phyloP scores from a whole-genome alignment of 2,888 invertebrate genomes.

The Gnatocerus cornutus region DNA sequence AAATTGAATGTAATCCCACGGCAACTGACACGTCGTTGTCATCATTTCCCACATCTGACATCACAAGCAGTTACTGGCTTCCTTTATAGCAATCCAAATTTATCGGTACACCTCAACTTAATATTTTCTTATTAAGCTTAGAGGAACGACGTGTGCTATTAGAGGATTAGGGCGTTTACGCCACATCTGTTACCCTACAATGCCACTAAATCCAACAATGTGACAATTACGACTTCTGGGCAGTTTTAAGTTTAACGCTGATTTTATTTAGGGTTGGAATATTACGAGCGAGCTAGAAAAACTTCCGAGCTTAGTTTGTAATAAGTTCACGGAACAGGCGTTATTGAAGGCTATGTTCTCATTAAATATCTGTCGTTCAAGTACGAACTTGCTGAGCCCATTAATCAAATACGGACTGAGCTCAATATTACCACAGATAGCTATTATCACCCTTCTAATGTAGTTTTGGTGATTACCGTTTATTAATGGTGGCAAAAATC shows the following conservation, averaged over 20 bases:
- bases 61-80: slow-evolving; percentile 17
- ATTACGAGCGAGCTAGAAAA: slow-evolving; percentile 20
- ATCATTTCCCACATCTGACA: slow-evolving; percentile 34
- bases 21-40: slow-evolving; percentile 42
- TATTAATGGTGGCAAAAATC: slow-evolving; percentile 39
- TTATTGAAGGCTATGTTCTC: slow-evolving; percentile 45
- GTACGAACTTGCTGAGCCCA: slow-evolving; percentile 39
- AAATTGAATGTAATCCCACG: slow-evolving; percentile 45
- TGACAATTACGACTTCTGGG: slow-evolving; percentile 30
- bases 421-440: slow-evolving; percentile 43
- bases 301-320: slow-evolving; percentile 35
- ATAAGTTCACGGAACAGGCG: slow-evolving; percentile 41
- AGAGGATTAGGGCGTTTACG: no score
- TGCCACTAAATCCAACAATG: background rate
- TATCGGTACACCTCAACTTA: background rate
- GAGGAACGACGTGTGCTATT: background rate
- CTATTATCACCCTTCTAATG: slow-evolving; percentile 40
- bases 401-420: slow-evolving; percentile 48
- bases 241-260: slow-evolving; percentile 28
- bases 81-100: slow-evolving; percentile 2
- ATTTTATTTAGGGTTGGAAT: slow-evolving; percentile 28
- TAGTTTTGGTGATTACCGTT: slow-evolving; percentile 37
- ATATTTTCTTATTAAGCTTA: no score
- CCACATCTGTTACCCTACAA: no score
- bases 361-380: slow-evolving; percentile 48